A percentile compares a stretch with the other conserved stretches of the same genome.
Conservation (phyloP, 1,140 invertebrate genomes). For the Drosophila saltans region DNA sequence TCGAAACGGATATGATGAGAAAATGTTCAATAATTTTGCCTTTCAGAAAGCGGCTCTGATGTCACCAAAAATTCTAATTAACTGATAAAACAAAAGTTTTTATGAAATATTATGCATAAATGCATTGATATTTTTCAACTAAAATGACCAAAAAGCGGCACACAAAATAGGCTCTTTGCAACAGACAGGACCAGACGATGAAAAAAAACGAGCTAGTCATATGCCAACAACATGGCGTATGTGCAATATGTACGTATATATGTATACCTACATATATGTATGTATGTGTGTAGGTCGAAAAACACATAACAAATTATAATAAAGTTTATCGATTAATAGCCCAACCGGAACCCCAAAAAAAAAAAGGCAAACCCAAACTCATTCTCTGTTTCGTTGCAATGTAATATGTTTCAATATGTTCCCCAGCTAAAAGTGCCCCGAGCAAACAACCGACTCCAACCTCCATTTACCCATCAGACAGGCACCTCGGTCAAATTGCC, state of each 20-base stretch:
- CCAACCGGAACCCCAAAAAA: slow-evolving; percentile 32
- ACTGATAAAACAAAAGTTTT: slow-evolving; percentile 71
- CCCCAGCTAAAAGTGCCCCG: slow-evolving; percentile 34
- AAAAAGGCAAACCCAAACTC: slow-evolving; percentile 7
- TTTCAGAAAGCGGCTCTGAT: slow-evolving; percentile 30
- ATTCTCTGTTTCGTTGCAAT: slow-evolving; percentile 10
- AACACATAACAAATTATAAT: slow-evolving; percentile 74
- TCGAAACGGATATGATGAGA: slow-evolving; percentile 66
- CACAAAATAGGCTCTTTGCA: slow-evolving; percentile 15
- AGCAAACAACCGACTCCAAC: slow-evolving; percentile 16
- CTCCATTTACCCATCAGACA: not conserved
- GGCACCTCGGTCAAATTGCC: not conserved
- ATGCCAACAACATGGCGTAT: slow-evolving; percentile 52
- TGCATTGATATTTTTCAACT: slow-evolving; percentile 42
- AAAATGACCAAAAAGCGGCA: slow-evolving; percentile 38
- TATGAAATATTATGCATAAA: slow-evolving; percentile 65
- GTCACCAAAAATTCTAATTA: slow-evolving; percentile 70
- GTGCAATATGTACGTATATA: slow-evolving; percentile 22
- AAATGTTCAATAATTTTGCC: slow-evolving; percentile 59
- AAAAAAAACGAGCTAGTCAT: slow-evolving; percentile 35
- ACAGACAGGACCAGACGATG: slow-evolving; percentile 38
- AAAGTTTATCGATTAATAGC: slow-evolving; percentile 75
- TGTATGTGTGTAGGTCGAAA: slow-evolving; percentile 3
- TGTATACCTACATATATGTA: not conserved
- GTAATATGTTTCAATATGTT: slow-evolving; percentile 67